Percentiles rank a stretch among this genome's conserved stretches.
Conservation (phyloP, 2,797 vertebrate species). For the Enteromius paludinosus region DNA sequence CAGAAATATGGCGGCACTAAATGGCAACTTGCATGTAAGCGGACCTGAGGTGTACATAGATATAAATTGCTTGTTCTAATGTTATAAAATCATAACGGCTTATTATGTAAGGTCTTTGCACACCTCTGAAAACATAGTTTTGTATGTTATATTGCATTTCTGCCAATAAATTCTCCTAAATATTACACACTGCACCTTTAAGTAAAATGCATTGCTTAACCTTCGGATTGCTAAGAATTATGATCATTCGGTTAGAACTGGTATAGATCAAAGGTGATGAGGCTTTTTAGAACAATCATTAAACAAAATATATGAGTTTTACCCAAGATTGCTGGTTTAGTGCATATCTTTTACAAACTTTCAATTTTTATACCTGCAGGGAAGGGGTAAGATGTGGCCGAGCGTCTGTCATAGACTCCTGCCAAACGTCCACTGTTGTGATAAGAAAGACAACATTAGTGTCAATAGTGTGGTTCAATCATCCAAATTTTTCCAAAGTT, state of each 20-base stretch:
- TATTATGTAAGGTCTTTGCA: no score
- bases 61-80: no score
- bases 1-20: no score
- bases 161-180: no score
- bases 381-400: slow-evolving; percentile 49
- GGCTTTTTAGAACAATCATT: neutral
- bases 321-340: neutral
- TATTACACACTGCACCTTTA: no score
- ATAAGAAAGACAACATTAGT: slow-evolving; percentile 15
- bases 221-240: neutral
- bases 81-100: no score
- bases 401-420: slow-evolving; percentile 49
- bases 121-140: no score
- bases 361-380: slow-evolving; percentile 63
- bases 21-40: no score
- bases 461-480: neutral
- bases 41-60: no score
- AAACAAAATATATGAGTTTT: neutral
- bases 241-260: neutral
- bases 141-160: no score
- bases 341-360: slow-evolving; percentile 1
- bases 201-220: neutral
- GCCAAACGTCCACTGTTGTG: slow-evolving; percentile 56
- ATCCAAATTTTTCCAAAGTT: neutral
- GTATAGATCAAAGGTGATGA: neutral